Percentiles rank a stretch among this genome's conserved stretches.
phyloP scores from a whole-genome alignment of 2,888 invertebrate genomes.

The Oscheius sp. region DNA sequence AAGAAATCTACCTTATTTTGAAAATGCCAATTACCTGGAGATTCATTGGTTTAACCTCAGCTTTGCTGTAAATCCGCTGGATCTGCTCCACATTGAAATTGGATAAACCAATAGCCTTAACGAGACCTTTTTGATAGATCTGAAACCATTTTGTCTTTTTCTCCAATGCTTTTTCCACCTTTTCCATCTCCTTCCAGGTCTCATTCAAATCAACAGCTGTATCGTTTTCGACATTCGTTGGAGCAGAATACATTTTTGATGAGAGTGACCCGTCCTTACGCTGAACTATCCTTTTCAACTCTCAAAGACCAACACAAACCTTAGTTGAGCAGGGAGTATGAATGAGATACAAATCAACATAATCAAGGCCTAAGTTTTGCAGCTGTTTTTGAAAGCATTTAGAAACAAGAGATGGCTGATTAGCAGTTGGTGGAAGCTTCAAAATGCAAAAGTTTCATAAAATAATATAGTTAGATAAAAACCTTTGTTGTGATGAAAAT shows the following conservation, averaged over 20 bases:
- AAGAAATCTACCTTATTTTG: constrained; percentile 5
- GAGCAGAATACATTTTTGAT: background rate
- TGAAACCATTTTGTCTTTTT: background rate
- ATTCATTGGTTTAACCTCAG: constrained; percentile 53
- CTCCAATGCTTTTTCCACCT: constrained; percentile 18
- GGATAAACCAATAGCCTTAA: constrained; percentile 84
- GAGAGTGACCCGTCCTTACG: background rate
- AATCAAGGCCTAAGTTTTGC: constrained; percentile 32
- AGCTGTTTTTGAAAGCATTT: constrained; percentile 30
- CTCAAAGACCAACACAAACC: no score
- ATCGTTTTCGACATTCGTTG: background rate
- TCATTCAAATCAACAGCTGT: constrained; percentile 25
- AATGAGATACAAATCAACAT: constrained; percentile 42
- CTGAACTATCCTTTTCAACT: background rate
- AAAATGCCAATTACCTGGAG: constrained; percentile 55
- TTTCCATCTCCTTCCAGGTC: constrained; percentile 46
- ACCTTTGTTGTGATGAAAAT: constrained; percentile 48
- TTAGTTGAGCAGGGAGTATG: constrained; percentile 33
- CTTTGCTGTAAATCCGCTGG: constrained; percentile 73
- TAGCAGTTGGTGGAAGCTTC: constrained; percentile 34
- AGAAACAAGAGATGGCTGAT: constrained; percentile 26
- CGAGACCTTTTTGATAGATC: constrained; percentile 78
- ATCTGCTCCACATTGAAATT: constrained; percentile 84
- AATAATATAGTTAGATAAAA: background rate
- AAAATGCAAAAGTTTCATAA: background rate